Evolutionary conservation across 1,140 invertebrate genomes (phyloP), one percentile per base, ranked within the genome.

Genomic region (Euwallacea similis): DNA sequence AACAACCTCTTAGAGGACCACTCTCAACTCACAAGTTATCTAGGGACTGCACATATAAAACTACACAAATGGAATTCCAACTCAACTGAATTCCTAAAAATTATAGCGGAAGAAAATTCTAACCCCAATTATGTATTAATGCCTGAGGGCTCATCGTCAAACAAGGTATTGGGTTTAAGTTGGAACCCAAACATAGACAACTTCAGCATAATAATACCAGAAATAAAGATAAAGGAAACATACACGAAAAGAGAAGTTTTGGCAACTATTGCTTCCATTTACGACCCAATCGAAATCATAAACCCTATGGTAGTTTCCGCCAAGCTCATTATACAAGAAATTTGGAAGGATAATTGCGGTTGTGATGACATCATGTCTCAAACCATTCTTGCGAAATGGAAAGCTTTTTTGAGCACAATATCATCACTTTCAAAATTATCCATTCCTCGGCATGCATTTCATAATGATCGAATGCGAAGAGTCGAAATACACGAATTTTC

Each of bases 41-140:
- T 73, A 54, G 15, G 53, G 0, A 63, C 60, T 11, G 72, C 66
- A 11, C 21, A 50, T 2, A 54, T 73, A 2, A 21, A 4, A 16
- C 58, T 69, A 53, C 72, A 73, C 61, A 70, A 73, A 63, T 73
- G 66, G 33, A 11, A 4, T 7, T 70, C 68, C 42, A 70, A 70
- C 42, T 42, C 21, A 3, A 66, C 21, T 7, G 11, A 10, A 56
- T 50, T 66, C 60, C 6, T 66, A 63, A n/a, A 42, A 6, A 10
- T 10, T 11, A 42, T 42, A 41, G 16, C 41, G 7, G 9, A 9
- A 21, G 59, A 61, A 11, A 50, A 50, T 50, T 6, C 9, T 13
- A 50, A 13, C 46, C 13, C 46, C 46, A 50, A 50, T 11, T 50
- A 50, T 13, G 46, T 50, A 11, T 33, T 33, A 33, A 50, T 50